These are phyloP conservation scores for Temnothorax ravouxi DNA, from an alignment of 2,888 invertebrate genomes.

Conservation along the genomic window DNA sequence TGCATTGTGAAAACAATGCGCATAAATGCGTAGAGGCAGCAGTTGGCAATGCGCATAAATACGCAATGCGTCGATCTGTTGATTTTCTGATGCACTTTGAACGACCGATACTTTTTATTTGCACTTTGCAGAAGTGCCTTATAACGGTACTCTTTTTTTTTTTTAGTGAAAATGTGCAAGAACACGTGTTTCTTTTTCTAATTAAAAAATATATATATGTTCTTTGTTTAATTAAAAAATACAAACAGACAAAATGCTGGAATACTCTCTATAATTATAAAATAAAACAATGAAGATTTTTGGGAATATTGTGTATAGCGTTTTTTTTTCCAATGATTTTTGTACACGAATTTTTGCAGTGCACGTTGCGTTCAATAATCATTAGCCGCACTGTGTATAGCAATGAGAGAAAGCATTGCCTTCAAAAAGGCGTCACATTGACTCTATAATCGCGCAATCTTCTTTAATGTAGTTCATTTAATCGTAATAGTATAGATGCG, in stretches of 20 bases:
- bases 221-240: background rate
- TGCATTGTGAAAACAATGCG: background rate
- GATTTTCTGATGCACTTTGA: slow-evolving; percentile 1
- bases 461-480: slow-evolving; percentile 72
- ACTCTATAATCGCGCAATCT: slow-evolving; percentile 67
- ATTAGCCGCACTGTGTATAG: slow-evolving; percentile 29
- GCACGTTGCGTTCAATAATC: background rate
- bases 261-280: slow-evolving; percentile 9
- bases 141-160: background rate
- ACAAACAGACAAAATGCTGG: background rate
- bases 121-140: background rate
- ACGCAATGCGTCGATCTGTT: background rate
- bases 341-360: background rate
- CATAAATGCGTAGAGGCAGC: background rate
- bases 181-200: background rate
- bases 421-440: slow-evolving; percentile 57
- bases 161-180: background rate
- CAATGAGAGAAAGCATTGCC: slow-evolving; percentile 43
- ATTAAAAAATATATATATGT: background rate
- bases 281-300: background rate
- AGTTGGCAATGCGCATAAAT: slow-evolving; percentile 14
- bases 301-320: background rate
- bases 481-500: slow-evolving; percentile 54
- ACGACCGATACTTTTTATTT: background rate
- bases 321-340: slow-evolving; percentile 7